Base-by-base conservation (phyloP, 2,797 vertebrate genomes). In the Craterocephalus amniculus region DNA sequence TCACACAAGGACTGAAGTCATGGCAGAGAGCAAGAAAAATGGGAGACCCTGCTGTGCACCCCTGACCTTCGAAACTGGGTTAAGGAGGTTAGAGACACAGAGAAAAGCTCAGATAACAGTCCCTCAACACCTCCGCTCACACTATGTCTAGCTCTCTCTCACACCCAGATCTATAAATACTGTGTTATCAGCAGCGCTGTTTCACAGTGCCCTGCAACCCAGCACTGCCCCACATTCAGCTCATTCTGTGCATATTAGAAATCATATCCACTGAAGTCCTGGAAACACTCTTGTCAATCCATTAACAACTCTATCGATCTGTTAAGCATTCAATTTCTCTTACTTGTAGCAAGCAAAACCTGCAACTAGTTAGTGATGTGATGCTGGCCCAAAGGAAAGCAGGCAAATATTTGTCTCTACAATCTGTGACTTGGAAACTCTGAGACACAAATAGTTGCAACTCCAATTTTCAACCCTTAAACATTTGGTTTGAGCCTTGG, bases 81-180 rank as follows among this genome's bases (percentile, higher is more conserved):
- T 91, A 93, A 87, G n/a, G 90, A 91, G 90, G 93, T 93, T 90
- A 91, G 79, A 87, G 85, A 90, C 73, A 88, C 82, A 85, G 63
- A 84, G 68, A 75, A 59, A 67, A 83, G 79, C 82, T 91, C 80
- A 63, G 78, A 89, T 86, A 87, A 87, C 80, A 67, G 82, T 87
- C 84, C 81, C 80, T 74, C 72, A 76, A 83, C 83, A 87, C 87
- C 78, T 81, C 86, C 3, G 40, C 75, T 68, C 75, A 55, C 68
- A 57, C 74, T 58, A 58, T 35, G 43, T 70, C 67, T n/a, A 45
- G 54, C 70, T 68, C 74, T 52, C 80, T 62, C 78, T 55, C 73
- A 71, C 78, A 78, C 65, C 51, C 65, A 69, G 32, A 69, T 87
- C 90, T 92, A 89, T 87, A 91, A 91, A 92, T 90, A 91, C 83